phyloP scores from a whole-genome alignment of 2,113 vertebrate genomes.

The Dendrocopos noguchii region DNA sequence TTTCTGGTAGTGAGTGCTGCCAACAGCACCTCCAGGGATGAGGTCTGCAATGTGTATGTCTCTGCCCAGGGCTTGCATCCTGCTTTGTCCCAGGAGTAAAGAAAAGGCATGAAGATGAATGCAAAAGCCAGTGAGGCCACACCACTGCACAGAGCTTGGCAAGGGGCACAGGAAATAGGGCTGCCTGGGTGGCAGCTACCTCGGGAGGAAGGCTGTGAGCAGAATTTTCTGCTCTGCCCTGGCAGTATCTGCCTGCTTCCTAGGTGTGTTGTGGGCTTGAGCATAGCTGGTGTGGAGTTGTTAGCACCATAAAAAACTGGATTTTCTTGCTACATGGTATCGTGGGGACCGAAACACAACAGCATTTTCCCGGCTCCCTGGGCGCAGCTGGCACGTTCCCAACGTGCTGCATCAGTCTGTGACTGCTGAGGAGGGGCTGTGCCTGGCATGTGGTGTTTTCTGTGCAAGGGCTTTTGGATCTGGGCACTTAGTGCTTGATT shows the following conservation, averaged over 20 bases:
- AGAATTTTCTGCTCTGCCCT: not conserved
- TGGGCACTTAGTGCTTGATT: not conserved
- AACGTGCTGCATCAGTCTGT: not conserved
- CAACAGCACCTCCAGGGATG: not conserved
- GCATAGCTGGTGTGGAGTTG: not conserved
- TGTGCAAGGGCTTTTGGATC: not conserved
- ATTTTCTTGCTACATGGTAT: not conserved
- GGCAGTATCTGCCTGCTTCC: not conserved
- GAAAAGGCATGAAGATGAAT: not conserved
- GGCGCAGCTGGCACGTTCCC: not conserved
- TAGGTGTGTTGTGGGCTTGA: not conserved
- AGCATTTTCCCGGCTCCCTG: not conserved
- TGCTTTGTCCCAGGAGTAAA: not conserved
- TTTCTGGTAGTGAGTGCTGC: not conserved
- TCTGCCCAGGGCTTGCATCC: not conserved
- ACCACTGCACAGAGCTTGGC: accelerated
- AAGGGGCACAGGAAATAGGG: accelerated
- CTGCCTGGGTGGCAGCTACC: not conserved
- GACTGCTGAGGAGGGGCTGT: not conserved
- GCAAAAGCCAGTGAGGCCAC: accelerated
- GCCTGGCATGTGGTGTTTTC: accelerated
- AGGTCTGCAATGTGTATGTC: not conserved
- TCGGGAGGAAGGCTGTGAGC: not conserved
- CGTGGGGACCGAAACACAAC: not conserved
- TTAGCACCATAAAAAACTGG: not conserved